Evolutionary conservation across 2,888 invertebrate species (phyloP), one percentile per base, ranked within the genome.

Genomic region (Antheraea assamensis): DNA sequence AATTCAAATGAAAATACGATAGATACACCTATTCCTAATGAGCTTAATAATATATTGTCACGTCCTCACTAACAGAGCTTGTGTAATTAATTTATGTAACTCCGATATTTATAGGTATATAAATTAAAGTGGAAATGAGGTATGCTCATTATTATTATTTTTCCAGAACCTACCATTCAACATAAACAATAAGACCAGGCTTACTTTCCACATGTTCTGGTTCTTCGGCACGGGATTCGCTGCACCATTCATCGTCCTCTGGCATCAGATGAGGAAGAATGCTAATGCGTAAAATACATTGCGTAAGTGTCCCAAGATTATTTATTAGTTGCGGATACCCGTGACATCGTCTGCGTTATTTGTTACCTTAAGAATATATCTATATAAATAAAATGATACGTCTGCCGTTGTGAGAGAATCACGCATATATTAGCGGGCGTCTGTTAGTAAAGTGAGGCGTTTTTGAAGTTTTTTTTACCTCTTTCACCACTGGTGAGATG

Each of bases 91-190:
- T 10, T 35, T 35, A 35, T 35, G 10, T 35, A 35, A n/a, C n/a
- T n/a, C n/a, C n/a, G n/a, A n/a, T n/a, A n/a, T n/a, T n/a, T n/a
- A n/a, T n/a, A n/a, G n/a, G n/a, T 42, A 42, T 8, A 42, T 42
- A 42, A 42, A 42, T n/a, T n/a, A n/a, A n/a, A n/a, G n/a, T n/a
- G n/a, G n/a, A n/a, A n/a, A n/a, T n/a, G n/a, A n/a, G n/a, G n/a
- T n/a, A n/a, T n/a, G n/a, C n/a, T n/a, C 15, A 58, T 64, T 27
- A 19, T 64, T 17, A 5, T 30, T 30, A 5, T 70, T 96, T 70
- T 96, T 96, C 31, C 95, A 98, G 98, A 98, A 97, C 85, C 90
- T 98, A 78, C 98, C 98, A 0, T 98, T 98, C 89, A 85, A 94
- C 81, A 95, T 97, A 78, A 82, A 95, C 80, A 98, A 97, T 92